Evolutionary conservation across 2,113 vertebrate genomes (phyloP).

Genomic region (Pteruthius melanotis): DNA sequence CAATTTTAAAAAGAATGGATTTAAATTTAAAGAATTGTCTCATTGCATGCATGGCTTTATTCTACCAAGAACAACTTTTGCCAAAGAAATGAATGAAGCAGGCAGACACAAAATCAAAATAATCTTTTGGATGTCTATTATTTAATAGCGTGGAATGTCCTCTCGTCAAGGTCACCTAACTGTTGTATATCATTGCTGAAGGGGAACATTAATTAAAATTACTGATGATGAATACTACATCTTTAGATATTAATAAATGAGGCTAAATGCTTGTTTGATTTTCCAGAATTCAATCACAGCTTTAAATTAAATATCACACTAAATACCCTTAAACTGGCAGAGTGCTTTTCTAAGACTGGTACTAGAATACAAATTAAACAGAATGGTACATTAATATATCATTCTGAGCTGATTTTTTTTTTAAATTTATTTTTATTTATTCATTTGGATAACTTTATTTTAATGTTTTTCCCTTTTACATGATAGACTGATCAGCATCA

Average conservation of each 20-base stretch:
- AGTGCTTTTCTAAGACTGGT: neutral
- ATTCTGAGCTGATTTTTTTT: neutral
- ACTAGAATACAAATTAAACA: neutral
- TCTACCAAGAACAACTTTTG: slow-evolving; percentile 24
- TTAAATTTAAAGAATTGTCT: slow-evolving; percentile 18
- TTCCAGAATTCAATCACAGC: slow-evolving; percentile 40
- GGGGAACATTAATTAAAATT: slow-evolving; percentile 45
- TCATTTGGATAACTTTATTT: neutral
- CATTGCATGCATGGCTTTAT: neutral
- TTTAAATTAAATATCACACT: slow-evolving; percentile 53
- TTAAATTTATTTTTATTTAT: neutral
- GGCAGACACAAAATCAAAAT: slow-evolving; percentile 7
- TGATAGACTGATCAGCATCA: neutral
- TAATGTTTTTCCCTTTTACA: neutral
- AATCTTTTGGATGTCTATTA: slow-evolving; percentile 12
- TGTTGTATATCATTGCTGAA: slow-evolving; percentile 7
- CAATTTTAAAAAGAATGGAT: slow-evolving; percentile 1
- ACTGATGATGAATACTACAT: slow-evolving; percentile 10
- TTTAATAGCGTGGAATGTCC: neutral
- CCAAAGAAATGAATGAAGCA: slow-evolving; percentile 25
- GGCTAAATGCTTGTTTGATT: slow-evolving; percentile 34
- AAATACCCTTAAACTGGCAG: neutral
- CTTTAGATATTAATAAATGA: slow-evolving; percentile 43
- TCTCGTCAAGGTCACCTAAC: slow-evolving; percentile 19
- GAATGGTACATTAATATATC: neutral